Conservation (phyloP, 1,140 invertebrate genomes). For the Drusus annulatus region DNA sequence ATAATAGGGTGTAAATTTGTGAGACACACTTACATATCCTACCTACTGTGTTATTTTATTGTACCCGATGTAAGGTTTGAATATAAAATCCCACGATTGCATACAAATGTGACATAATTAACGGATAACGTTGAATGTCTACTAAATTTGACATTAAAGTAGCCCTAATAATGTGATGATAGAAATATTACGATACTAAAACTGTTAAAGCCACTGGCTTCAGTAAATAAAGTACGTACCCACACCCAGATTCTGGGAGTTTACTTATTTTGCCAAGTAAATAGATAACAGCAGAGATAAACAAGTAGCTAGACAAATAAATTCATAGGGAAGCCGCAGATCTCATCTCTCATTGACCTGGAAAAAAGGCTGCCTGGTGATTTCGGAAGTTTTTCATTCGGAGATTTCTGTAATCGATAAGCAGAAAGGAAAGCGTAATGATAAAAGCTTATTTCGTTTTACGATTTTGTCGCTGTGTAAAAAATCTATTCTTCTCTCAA, state of each 20-base stretch:
- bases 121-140: too few species aligned
- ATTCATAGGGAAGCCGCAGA: neutral
- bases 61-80: neutral
- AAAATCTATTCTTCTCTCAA: neutral
- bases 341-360: constrained; percentile 17
- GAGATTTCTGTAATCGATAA: neutral
- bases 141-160: too few species aligned
- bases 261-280: neutral
- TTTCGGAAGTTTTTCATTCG: constrained; percentile 12
- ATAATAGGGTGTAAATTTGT: neutral
- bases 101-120: too few species aligned
- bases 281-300: neutral
- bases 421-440: constrained; percentile 3
- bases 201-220: neutral
- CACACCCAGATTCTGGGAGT: neutral
- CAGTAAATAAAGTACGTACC: neutral
- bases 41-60: neutral
- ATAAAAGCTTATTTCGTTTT: constrained; percentile 26
- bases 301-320: neutral
- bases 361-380: neutral
- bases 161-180: neutral
- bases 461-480: neutral
- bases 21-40: neutral
- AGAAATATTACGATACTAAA: neutral
- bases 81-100: neutral